phyloP scores from a whole-genome alignment of 2,888 invertebrate species.

The Volucella inflata region DNA sequence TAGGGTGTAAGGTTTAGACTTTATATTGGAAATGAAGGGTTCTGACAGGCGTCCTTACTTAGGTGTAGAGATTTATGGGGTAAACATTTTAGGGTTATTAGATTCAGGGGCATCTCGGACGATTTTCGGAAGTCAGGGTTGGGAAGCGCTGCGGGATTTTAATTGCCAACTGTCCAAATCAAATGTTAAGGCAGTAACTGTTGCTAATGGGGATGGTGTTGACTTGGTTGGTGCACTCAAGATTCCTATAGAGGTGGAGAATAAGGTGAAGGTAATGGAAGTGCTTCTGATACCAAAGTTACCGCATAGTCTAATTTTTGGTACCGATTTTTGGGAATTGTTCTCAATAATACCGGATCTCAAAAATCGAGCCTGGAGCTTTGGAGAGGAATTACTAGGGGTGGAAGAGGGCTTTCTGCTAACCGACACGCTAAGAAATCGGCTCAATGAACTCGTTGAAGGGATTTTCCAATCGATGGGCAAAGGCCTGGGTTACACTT shows the following conservation, averaged over 20 bases:
- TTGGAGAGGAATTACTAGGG: neutral
- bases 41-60: slow-evolving; percentile 45
- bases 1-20: slow-evolving; percentile 2
- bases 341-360: slow-evolving; percentile 30
- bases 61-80: slow-evolving; percentile 33
- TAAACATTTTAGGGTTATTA: slow-evolving; percentile 34
- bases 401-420: neutral
- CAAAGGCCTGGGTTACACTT: neutral
- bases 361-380: slow-evolving; percentile 13
- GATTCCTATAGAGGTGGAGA: slow-evolving; percentile 13
- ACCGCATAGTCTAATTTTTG: slow-evolving; percentile 35
- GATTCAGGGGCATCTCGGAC: slow-evolving; percentile 49
- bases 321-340: slow-evolving; percentile 40
- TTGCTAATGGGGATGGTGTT: slow-evolving; percentile 26
- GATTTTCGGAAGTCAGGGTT: slow-evolving; percentile 36
- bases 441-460: neutral
- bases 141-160: neutral
- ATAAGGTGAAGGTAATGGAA: slow-evolving; percentile 20
- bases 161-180: neutral
- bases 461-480: neutral
- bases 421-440: neutral
- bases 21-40: slow-evolving; percentile 13
- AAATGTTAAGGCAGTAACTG: slow-evolving; percentile 2
- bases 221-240: slow-evolving; percentile 3
- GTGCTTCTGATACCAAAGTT: slow-evolving; percentile 21